Base-by-base conservation (phyloP, 2,797 vertebrate species). In the Anabas testudineus region DNA sequence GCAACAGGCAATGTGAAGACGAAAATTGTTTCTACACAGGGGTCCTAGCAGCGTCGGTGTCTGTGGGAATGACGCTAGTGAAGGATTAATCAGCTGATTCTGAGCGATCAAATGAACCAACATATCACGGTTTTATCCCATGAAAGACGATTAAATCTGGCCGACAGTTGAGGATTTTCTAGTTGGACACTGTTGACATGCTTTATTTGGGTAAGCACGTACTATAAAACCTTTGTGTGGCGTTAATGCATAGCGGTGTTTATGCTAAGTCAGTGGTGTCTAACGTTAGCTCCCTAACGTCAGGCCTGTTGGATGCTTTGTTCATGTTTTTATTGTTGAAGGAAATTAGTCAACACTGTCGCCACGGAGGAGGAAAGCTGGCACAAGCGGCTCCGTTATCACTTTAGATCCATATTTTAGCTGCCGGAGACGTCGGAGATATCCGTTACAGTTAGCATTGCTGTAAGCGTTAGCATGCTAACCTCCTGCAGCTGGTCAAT, bases 61-160 rank as follows among this genome's bases (percentile, higher is more conserved):
- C 83, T 59, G n/a, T 53, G 14, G 53, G 57, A 81, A 80, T 94
- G 93, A 93, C 93, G 92, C 88, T 10, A 2, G 1, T 6, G 54
- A 18, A 71, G 18, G 61, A 80, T 83, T 89, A 88, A 92, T 92
- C 93, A 94, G 94, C 93, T 94, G 94, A 90, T 93, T 87, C 32
- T 54, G 56, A 82, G 65, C 77, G 79, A 84, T 76, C 28, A 74
- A 82, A 78, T 63, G 22, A 78, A 76, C 56, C 80, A 79, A 66
- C 87, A 87, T 83, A 83, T 79, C 6, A 58, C 43, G 3, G 5
- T 69, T 83, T 65, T 48, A 52, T 56, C 42, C 30, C 28, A 58
- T n/a, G 42, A 30, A 30, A 61, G 45, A 39, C 39, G 8, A 18
- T 14, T 24, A 65, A 52, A 68, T 62, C 30, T 32, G 7, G 60